phyloP scores from a whole-genome alignment of 2,113 vertebrate genomes.

The Benthochromis sp. region DNA sequence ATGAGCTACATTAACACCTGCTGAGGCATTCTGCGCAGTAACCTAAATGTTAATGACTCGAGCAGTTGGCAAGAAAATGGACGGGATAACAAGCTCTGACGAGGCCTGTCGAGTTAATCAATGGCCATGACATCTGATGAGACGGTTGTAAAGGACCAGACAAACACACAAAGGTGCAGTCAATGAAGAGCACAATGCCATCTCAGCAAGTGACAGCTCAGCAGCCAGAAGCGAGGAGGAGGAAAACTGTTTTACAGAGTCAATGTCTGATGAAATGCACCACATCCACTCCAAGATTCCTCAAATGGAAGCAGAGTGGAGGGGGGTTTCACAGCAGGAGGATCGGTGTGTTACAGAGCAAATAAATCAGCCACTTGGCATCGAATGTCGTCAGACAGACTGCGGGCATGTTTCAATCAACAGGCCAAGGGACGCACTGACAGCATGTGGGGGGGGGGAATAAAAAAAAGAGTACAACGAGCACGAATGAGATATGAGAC shows the following conservation, averaged over 20 bases:
- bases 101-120: constrained; percentile 18
- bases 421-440: neutral
- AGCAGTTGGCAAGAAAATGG: constrained; percentile 9
- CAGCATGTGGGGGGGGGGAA: neutral
- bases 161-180: neutral
- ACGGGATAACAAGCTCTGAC: constrained; percentile 37
- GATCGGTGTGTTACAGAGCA: neutral
- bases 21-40: neutral
- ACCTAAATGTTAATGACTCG: constrained; percentile 12
- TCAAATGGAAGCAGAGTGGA: neutral
- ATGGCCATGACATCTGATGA: neutral
- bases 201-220: neutral
- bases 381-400: neutral
- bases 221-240: neutral
- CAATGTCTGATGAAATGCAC: neutral
- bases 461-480: neutral
- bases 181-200: neutral
- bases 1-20: constrained; percentile 23
- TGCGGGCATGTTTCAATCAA: constrained; percentile 25
- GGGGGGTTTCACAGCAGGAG: neutral
- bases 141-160: neutral
- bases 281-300: neutral
- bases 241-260: neutral
- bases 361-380: constrained; percentile 23
- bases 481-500: neutral